phyloP scores from a whole-genome alignment of 2,113 vertebrate species.

The Glaucidium brasilianum region DNA sequence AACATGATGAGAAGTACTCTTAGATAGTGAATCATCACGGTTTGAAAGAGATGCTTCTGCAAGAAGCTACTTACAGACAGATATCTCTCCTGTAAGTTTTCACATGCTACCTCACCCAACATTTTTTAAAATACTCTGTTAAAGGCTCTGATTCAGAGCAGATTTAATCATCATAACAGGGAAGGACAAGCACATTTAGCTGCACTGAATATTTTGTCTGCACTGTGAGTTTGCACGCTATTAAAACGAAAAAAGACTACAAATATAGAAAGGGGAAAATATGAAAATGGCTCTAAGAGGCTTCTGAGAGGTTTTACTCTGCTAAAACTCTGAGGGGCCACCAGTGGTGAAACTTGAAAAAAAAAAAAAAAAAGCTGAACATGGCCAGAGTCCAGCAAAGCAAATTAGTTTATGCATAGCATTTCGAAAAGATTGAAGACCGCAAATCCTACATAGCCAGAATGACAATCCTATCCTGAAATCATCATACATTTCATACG shows the following conservation, averaged over 20 bases:
- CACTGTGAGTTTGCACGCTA: neutral
- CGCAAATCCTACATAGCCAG: neutral
- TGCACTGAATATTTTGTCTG: neutral
- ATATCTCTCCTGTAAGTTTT: rapidly evolving
- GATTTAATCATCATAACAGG: neutral
- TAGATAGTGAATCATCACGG: neutral
- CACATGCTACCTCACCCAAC: neutral
- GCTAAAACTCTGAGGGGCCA: neutral
- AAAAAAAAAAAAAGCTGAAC: neutral
- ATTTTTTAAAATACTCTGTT: neutral
- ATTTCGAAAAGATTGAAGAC: neutral
- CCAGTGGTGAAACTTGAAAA: neutral
- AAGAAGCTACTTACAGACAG: neutral
- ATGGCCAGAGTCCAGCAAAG: neutral
- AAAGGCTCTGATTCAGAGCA: neutral
- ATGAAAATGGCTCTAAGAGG: neutral
- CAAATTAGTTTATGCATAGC: neutral
- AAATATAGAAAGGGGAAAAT: neutral
- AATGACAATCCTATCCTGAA: neutral
- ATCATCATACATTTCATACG: neutral
- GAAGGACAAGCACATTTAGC: neutral
- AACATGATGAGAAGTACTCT: neutral
- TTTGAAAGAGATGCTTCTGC: neutral
- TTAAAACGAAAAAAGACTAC: neutral
- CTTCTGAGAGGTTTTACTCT: neutral